Evolutionary conservation across 2,888 invertebrate species (phyloP).

Genomic region (Scaptomyza cyrtandrae): DNA sequence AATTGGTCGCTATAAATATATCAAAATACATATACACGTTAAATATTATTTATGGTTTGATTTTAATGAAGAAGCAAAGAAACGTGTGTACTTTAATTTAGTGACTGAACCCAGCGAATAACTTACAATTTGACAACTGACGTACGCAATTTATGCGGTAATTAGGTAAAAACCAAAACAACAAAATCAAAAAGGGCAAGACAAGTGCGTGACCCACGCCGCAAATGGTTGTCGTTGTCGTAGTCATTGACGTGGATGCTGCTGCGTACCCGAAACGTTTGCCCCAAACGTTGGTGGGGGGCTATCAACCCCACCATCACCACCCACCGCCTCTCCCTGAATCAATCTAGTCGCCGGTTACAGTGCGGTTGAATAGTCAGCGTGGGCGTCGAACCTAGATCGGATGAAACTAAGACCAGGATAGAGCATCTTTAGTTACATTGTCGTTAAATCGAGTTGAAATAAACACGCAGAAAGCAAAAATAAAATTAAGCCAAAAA

Average conservation of each 20-base stretch:
- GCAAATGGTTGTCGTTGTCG: conserved; percentile 11
- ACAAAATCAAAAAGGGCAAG: neutral
- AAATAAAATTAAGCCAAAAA: conserved; percentile 27
- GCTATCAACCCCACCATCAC: neutral
- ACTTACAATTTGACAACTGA: neutral
- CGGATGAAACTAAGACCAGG: conserved; percentile 2
- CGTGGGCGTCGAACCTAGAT: conserved; percentile 22
- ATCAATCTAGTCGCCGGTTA: conserved; percentile 33
- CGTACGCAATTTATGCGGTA: conserved; percentile 34
- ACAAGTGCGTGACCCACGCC: conserved; percentile 26
- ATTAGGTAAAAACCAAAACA: conserved; percentile 38
- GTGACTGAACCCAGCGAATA: conserved; percentile 3
- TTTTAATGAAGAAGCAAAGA: neutral
- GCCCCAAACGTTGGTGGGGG: no score
- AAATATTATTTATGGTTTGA: neutral
- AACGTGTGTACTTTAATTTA: neutral
- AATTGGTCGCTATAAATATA: conserved; percentile 6
- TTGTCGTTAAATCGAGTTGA: conserved; percentile 52
- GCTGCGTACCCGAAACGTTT: conserved; percentile 7
- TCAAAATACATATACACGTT: neutral
- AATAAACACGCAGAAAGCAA: conserved; percentile 56
- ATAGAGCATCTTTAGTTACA: conserved; percentile 17
- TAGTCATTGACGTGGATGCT: conserved; percentile 17
- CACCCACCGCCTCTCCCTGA: neutral
- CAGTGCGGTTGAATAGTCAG: conserved; percentile 52